These are phyloP conservation scores for Drosophila suboccidentalis DNA, from an alignment of 2,888 invertebrate species.

Conservation along the genomic window DNA sequence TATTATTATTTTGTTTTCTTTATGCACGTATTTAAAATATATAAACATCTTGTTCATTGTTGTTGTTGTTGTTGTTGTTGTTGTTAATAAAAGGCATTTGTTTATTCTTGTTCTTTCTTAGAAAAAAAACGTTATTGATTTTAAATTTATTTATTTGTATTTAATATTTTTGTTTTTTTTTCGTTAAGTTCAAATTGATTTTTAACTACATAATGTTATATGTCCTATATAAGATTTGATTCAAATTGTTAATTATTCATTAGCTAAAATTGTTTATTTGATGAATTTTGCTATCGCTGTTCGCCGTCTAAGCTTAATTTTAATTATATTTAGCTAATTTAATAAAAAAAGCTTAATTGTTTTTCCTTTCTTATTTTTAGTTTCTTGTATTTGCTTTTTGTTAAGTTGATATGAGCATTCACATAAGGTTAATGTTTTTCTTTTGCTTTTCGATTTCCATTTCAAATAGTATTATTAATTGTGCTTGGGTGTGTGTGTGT, in stretches of 20 bases:
- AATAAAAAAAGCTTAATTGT: conserved; percentile 57
- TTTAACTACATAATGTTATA: conserved; percentile 69
- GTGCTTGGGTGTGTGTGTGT: conserved; percentile 19
- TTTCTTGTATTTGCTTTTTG: conserved; percentile 43
- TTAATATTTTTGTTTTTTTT: conserved; percentile 35
- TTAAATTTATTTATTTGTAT: conserved; percentile 7
- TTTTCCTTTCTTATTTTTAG: conserved; percentile 27
- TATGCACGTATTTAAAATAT: conserved; percentile 73
- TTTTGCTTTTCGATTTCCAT: conserved; percentile 24
- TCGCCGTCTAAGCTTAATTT: conserved; percentile 39
- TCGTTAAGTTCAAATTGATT: conserved; percentile 50
- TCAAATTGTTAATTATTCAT: conserved; percentile 68
- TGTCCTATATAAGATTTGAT: conserved; percentile 73
- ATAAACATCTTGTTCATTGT: conserved; percentile 72
- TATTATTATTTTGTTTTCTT: conserved; percentile 24
- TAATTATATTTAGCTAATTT: conserved; percentile 61
- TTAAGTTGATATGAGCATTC: conserved; percentile 77
- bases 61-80: conserved; percentile 44
- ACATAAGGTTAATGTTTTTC: conserved; percentile 62
- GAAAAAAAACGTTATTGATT: conserved; percentile 54
- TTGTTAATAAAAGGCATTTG: conserved; percentile 70
- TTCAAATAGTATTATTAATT: conserved; percentile 1
- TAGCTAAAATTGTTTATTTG: conserved; percentile 65
- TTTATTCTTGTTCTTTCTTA: conserved; percentile 47
- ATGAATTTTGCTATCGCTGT: conserved; percentile 41